Base-by-base conservation (phyloP, 2,888 invertebrate genomes). In the Apodemia mormo region DNA sequence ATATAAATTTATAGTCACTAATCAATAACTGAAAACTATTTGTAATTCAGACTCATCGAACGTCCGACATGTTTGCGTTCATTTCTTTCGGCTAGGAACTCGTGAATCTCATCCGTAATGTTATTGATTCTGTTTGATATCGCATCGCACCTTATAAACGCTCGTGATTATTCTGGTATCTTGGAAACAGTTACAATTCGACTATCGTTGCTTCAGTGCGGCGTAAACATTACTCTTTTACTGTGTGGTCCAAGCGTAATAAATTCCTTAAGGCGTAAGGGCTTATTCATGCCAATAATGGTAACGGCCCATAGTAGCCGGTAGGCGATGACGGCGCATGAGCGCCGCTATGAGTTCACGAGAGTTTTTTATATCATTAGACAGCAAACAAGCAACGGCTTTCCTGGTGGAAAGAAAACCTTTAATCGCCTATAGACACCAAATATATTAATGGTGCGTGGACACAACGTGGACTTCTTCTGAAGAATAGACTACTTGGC, bases 111-210 rank as follows among this genome's bases (percentile, higher is more conserved):
- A n/a, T 12, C 33, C 71, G 61, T 67, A 70, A 65, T 67, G 64
- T 68, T 56, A 68, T 70, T 67, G 71, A 65, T 70, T 74, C 89
- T 90, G 90, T 77, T 84, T 72, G 85, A 74, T 84, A 82, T 91
- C 90, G 81, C 80, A 82, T 90, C 87, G 81, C 92, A 87, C 90
- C 82, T 84, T 82, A 81, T 85, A 82, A 82, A 80, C 80, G 81
- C 78, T 77, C 71, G 76, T 81, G 85, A 88, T 86, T 85, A 88
- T 88, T 89, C 84, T 82, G 74, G 80, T 81, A 82, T 82, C 79
- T 74, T 74, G 85, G 86, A 86, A 89, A 88, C 85, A 84, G 91
- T 90, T 90, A 90, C 90, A 90, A 86, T 89, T 80, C 79, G 82
- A 81, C 84, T 85, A 86, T 86, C 87, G 87, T 78, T 81, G 77